Base-by-base conservation (phyloP, 2,113 vertebrate genomes). In the Copsychus sechellarum region DNA sequence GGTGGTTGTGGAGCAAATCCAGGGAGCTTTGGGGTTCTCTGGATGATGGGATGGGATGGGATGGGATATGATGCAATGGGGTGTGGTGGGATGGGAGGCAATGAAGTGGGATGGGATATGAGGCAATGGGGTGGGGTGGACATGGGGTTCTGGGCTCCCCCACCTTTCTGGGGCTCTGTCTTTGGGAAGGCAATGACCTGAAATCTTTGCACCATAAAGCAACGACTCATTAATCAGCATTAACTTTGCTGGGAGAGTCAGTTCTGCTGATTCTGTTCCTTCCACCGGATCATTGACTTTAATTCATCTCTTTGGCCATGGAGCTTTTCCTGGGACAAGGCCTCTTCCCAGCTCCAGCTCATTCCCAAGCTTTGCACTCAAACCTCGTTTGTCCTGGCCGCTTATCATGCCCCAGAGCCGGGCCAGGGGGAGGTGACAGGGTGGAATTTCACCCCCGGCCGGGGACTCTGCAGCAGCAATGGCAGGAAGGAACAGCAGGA, bases 401-500 rank as follows among this genome's bases (percentile, higher is more conserved):
- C 76, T 92, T 48, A 19, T 57, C 3, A 0, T 31, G 8, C 45
- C 47, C 56, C 3, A 22, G 70, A 74, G 86, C 61, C 45, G 0
- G 3, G 43, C 36, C 24, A 36, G 43, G 33, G 23, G 57, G 50
- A 48, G 51, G 80, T 2, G 6, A 5, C 34, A 36, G 66, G 72
- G 58, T 69, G 87, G 56, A 87, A 86, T 91, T 88, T 71, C n/a
- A 91, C 5, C 43, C 53, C 74, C 3, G 4, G 38, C 42, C 3
- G 0, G 62, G 79, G 36, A 61, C 71, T 69, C 72, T 43, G 88
- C 64, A 53, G 86, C 88, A 65, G 78, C 78, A 92, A 90, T 69
- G 0, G 36, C 90, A 94, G 94, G 95, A 96, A 94, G 95, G 82
- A 97, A 95, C 82, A 77, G 47, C 79, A 97, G 93, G 90, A 92